Evolutionary conservation across 2,113 vertebrate genomes (phyloP).

Genomic region (Bungarus multicinctus): DNA sequence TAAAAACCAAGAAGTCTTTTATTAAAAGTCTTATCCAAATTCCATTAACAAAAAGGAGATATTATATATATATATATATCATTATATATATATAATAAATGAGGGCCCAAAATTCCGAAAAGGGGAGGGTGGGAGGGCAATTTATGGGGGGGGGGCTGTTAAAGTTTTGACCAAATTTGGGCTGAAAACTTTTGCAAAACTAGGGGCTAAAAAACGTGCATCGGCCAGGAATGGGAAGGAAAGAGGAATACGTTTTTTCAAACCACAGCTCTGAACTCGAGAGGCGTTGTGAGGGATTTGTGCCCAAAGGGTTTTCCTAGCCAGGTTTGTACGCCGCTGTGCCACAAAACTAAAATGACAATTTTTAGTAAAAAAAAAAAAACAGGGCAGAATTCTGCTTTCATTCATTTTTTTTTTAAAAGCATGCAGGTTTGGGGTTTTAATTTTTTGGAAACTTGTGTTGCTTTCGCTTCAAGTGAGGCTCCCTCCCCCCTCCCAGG

Average conservation of each 20-base stretch:
- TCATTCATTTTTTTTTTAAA: background rate
- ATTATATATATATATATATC: conserved; percentile 9
- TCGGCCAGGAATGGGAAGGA: background rate
- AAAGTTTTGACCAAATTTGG: conserved; percentile 48
- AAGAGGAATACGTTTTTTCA: background rate
- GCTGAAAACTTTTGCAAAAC: conserved; percentile 42
- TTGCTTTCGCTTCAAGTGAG: background rate
- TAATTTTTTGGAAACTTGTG: background rate
- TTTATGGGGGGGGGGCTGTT: conserved; percentile 48
- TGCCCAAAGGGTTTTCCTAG: background rate
- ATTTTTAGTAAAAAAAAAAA: background rate
- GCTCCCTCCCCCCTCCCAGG: accelerated
- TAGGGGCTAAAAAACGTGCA: conserved; percentile 55
- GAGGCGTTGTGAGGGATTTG: background rate
- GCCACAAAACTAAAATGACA: background rate
- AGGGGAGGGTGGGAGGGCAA: background rate
- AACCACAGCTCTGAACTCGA: background rate
- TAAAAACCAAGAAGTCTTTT: conserved; percentile 67
- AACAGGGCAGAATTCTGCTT: background rate
- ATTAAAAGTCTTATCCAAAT: conserved; percentile 69
- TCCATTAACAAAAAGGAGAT: conserved; percentile 69
- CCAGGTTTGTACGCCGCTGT: background rate
- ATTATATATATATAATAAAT: conserved; percentile 15
- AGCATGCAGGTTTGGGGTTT: too few relatives aligned
- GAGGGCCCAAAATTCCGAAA: conserved; percentile 48